Base-by-base conservation (phyloP, 1,140 invertebrate genomes). In the Lepidurus packardi region DNA sequence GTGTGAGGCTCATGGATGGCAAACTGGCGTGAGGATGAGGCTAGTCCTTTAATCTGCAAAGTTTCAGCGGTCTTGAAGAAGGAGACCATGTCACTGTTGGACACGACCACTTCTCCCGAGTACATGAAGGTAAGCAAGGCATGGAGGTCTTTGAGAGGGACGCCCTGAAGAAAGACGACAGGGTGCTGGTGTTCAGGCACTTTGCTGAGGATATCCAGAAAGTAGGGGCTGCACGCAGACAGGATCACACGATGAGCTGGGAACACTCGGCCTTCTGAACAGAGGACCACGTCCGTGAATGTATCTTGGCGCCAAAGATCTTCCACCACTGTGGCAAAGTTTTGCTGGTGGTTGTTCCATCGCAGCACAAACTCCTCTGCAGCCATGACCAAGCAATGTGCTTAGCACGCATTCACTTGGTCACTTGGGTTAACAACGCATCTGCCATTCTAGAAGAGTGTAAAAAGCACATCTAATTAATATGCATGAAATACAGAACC, bases 141-240 rank as follows among this genome's bases (percentile, higher is more conserved):
- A 77, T 75, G 74, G 13, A 79, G 53, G 65, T 79, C 78, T 73
- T 79, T 76, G 47, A 75, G 74, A 25, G 78, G 75, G 13, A 79
- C 78, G 42, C 78, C 78, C 24, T 79, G 74, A 41, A 79, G 76
- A 76, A 79, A 79, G 34, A 79, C 75, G 16, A 79, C 78, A 77
- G 78, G 78, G 65, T 79, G 75, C 75, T 79, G 78, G 78, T 79
- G 78, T 76, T 79, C 78, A 77, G 75, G 53, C 75, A 79, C 78
- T 79, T 79, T 79, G 74, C 74, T 76, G 65, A 79, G 75, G 44
- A 76, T 79, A 45, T 79, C 78, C 53, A 76, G 85, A 80, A 88
- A 88, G 80, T 88, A 88, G 3, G 87, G 86, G 81, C 85, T 86
- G 80, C 86, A 87, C 77, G 87, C 87, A 43, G 86, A 87, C 1